Conservation (phyloP, 2,113 vertebrate genomes). For the Verasper variegatus region DNA sequence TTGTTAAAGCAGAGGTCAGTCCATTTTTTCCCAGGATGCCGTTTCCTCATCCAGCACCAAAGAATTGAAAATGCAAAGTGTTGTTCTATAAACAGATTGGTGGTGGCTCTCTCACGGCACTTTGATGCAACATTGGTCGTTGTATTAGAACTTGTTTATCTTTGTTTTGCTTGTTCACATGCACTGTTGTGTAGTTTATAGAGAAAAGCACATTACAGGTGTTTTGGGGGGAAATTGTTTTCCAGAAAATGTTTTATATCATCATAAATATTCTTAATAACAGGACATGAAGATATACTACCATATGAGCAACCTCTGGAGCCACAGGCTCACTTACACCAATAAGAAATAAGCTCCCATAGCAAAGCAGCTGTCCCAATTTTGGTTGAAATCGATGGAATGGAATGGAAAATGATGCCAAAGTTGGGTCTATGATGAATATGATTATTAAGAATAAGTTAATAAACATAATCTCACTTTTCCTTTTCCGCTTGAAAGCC, state of each 20-base stretch:
- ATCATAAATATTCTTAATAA: too few relatives aligned
- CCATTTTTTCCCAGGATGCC: background rate
- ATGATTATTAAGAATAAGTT: constrained; percentile 32
- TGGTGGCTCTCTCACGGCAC: too few relatives aligned
- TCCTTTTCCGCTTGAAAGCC: background rate
- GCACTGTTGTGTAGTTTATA: too few relatives aligned
- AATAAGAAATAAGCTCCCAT: background rate
- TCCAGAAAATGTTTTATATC: too few relatives aligned
- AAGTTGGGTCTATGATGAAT: constrained; percentile 8
- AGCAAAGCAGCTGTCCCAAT: background rate
- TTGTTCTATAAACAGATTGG: background rate
- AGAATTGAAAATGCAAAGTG: background rate
- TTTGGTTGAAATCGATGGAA: constrained; percentile 24
- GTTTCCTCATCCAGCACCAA: background rate
- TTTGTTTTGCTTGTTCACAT: too few relatives aligned
- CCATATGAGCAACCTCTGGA: background rate
- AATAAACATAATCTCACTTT: constrained; percentile 36
- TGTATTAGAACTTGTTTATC: background rate
- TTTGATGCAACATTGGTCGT: too few relatives aligned
- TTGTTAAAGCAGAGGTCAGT: constrained; percentile 19
- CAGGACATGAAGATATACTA: too few relatives aligned
- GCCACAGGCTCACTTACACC: background rate
- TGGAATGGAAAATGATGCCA: constrained; percentile 28
- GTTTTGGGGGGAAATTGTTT: too few relatives aligned
- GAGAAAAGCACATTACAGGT: too few relatives aligned